Base-by-base conservation (phyloP, 2,113 vertebrate genomes). In the Cynoglossus semilaevis region DNA sequence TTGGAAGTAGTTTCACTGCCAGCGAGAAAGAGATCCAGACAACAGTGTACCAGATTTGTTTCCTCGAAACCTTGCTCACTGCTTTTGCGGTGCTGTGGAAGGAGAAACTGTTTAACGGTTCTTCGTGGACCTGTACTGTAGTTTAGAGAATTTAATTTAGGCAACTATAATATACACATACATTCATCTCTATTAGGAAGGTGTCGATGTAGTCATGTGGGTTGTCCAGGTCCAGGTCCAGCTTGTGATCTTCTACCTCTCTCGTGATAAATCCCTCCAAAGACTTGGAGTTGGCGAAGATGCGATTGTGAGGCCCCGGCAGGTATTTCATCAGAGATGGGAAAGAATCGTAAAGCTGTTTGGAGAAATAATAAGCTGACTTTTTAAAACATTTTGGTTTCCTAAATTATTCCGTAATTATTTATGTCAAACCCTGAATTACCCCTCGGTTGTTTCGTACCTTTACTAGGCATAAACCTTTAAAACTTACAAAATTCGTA, bases 1-100 rank as follows among this genome's bases (percentile, higher is more conserved):
- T 93, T 92, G 0, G 93, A 91, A 0, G 92, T 93, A 42, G 95
- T 96, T 77, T 98, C 96, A 1, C 93, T 96, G 0, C 95, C 95
- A 0, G 95, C 96, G 77, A 95, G 86, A 70, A 96, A 91, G 70
- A 97, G 85, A 85, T 98, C 95, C 8, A 96, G 84, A 37, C 89
- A 87, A 54, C 94, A 95, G 51, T 93, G 88, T 18, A 94, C 70
- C 59, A 93, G 35, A 69, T 96, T 94, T 8, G 78, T 81, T 8
- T 96, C 91, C 0, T 89, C 74, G 67, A 93, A 96, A 3, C 83
- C 89, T 5, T 67, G 18, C 2, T 44, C 2, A 1, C 18, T 40
- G 19, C 77, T 61, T 43, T 16, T 38, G 41, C 45, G 45, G 2
- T 76, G 56, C 81, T 88, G 67, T 2, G 4, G 14, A 55, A 46